Conservation (phyloP, 2,888 invertebrate genomes). For the Hydropsyche betteni region DNA sequence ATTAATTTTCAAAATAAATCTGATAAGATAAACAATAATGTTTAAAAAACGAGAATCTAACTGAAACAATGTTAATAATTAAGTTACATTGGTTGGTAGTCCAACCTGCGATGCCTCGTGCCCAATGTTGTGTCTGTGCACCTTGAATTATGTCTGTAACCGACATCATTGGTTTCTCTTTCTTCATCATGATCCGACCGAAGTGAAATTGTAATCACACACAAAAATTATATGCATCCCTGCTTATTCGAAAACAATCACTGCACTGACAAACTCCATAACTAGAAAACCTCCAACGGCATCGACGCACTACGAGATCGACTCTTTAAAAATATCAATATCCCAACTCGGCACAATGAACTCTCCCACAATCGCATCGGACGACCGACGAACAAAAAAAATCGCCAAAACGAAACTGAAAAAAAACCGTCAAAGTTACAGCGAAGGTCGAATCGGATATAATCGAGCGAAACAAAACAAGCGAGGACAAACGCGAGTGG, state of each 20-base stretch:
- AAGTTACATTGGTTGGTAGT: conserved; percentile 43
- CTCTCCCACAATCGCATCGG: neutral
- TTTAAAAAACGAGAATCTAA: neutral
- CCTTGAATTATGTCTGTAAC: conserved; percentile 82
- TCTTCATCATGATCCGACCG: conserved; percentile 75
- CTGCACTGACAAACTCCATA: too few species aligned
- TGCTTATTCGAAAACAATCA: conserved; percentile 22
- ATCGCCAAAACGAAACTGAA: neutral
- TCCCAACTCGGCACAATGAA: neutral
- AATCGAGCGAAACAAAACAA: neutral
- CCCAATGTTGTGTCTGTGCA: conserved; percentile 72
- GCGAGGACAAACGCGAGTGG: conserved; percentile 31
- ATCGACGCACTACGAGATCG: too few species aligned
- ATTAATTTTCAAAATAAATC: neutral
- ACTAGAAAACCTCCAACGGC: too few species aligned
- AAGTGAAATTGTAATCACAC: neutral
- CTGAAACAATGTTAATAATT: neutral
- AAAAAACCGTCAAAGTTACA: conserved; percentile 8
- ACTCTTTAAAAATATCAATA: neutral
- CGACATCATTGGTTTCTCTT: conserved; percentile 87
- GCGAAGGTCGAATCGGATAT: conserved; percentile 14
- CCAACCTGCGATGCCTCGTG: conserved; percentile 66
- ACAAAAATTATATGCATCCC: conserved; percentile 38
- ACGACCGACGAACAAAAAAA: neutral
- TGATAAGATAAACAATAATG: conserved; percentile 1